Percentiles rank a stretch among this genome's conserved stretches.
Evolutionary conservation across 2,888 invertebrate species (phyloP).

Genomic region (Acronicta leporina): DNA sequence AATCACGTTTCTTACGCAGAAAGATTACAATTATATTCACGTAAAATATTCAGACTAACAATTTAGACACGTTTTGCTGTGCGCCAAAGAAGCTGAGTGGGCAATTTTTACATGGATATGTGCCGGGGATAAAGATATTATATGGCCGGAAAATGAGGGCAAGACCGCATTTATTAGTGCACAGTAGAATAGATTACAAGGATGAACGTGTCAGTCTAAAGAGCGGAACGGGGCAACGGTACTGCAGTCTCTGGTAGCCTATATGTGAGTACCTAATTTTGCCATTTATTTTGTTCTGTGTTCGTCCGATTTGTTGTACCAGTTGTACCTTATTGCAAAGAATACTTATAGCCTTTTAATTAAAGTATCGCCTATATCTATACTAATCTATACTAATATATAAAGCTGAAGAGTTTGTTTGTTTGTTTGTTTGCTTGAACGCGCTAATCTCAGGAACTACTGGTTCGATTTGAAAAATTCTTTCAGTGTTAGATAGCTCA

Average conservation of each 20-base stretch:
- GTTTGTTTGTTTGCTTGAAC: too few relatives aligned
- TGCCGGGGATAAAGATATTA: slow-evolving; percentile 37
- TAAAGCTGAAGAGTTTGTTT: too few relatives aligned
- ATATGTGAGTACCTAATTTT: slow-evolving; percentile 8
- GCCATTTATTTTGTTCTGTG: background rate
- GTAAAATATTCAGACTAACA: slow-evolving; percentile 42
- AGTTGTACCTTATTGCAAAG: too few relatives aligned
- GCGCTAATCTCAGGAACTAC: too few relatives aligned
- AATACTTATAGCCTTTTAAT: too few relatives aligned
- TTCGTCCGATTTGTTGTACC: too few relatives aligned
- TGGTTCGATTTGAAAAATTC: too few relatives aligned
- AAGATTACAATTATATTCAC: slow-evolving; percentile 45
- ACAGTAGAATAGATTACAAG: slow-evolving; percentile 3
- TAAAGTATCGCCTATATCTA: too few relatives aligned
- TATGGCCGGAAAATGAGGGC: slow-evolving; percentile 28
- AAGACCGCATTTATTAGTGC: slow-evolving; percentile 17
- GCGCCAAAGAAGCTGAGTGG: slow-evolving; percentile 43
- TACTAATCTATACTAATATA: too few relatives aligned
- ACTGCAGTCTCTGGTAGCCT: slow-evolving; percentile 2
- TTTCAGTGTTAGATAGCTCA: too few relatives aligned
- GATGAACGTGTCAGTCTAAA: slow-evolving; percentile 21
- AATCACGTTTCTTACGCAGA: slow-evolving; percentile 53
- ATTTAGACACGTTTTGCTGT: slow-evolving; percentile 59
- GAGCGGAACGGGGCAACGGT: background rate
- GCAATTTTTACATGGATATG: slow-evolving; percentile 37